Evolutionary conservation across 2,113 vertebrate genomes (phyloP).

Genomic region (Anseranas semipalmata): DNA sequence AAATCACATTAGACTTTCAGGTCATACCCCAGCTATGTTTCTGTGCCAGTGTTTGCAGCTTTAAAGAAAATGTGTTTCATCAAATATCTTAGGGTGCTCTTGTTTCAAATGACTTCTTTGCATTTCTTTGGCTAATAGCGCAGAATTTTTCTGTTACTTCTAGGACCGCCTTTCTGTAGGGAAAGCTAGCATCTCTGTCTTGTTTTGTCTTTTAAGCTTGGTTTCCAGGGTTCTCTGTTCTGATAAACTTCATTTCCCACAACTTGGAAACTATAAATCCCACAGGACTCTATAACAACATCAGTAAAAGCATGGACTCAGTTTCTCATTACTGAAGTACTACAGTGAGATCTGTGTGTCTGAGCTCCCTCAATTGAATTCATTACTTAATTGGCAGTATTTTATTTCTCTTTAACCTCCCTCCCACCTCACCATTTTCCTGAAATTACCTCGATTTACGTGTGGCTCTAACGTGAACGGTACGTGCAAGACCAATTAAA

Average conservation of each 20-base stretch:
- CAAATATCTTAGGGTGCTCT: neutral
- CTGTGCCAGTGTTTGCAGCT: neutral
- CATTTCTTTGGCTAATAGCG: neutral
- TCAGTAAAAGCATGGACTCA: neutral
- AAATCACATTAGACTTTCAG: neutral
- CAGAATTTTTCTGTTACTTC: neutral
- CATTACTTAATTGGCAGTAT: neutral
- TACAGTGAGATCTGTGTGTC: neutral
- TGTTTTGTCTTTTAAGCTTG: neutral
- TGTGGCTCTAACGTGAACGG: neutral
- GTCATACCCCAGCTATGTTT: neutral
- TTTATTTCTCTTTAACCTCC: neutral
- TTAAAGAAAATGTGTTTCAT: neutral
- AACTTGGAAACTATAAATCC: neutral
- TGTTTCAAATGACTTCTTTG: neutral
- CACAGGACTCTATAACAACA: slow-evolving; percentile 30
- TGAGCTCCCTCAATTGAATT: neutral
- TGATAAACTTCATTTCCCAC: slow-evolving; percentile 25
- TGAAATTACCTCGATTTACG: neutral
- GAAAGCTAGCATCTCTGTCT: neutral
- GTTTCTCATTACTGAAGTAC: neutral
- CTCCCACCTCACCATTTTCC: neutral
- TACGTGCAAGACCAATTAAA: neutral
- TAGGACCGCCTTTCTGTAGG: neutral
- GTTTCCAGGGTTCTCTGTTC: slow-evolving; percentile 2